Evolutionary conservation across 2,797 vertebrate species (phyloP).

Genomic region (Bovichtus variegatus): DNA sequence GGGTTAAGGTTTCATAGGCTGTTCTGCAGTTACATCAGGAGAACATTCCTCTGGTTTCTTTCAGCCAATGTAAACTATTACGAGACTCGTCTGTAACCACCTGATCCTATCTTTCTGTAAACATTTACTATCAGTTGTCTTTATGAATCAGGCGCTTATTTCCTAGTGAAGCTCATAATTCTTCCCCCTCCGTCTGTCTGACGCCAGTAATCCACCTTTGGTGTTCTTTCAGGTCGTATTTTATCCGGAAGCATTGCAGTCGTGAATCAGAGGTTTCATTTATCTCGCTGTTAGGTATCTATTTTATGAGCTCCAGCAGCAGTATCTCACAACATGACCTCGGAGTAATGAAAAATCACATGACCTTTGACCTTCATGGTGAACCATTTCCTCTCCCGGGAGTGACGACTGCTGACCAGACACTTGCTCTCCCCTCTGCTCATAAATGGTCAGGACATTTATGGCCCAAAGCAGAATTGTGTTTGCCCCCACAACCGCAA

Average conservation of each 20-base stretch:
- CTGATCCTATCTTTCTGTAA: conserved; percentile 4
- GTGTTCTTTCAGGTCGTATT: neutral
- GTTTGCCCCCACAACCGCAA: neutral
- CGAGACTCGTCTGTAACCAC: neutral
- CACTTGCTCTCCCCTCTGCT: neutral
- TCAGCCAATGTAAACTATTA: conserved; percentile 15
- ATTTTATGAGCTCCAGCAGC: conserved; percentile 9
- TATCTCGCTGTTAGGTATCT: neutral
- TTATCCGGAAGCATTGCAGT: neutral
- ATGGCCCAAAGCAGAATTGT: neutral
- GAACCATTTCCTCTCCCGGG: neutral
- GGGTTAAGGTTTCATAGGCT: conserved; percentile 34
- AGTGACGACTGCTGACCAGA: neutral
- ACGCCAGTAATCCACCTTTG: conserved; percentile 1
- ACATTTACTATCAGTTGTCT: conserved; percentile 16
- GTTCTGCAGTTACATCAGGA: conserved; percentile 30
- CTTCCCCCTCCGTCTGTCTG: neutral
- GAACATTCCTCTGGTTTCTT: conserved; percentile 49
- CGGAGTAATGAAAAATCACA: neutral
- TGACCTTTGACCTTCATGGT: conserved; percentile 5
- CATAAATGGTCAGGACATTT: neutral
- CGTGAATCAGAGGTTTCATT: conserved; percentile 1
- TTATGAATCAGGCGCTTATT: neutral
- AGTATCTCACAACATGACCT: conserved; percentile 8
- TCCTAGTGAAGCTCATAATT: conserved; percentile 5